Evolutionary conservation across 2,888 invertebrate species (phyloP), one percentile per base, ranked within the genome.

Genomic region (Caenorhabditis imperialis): DNA sequence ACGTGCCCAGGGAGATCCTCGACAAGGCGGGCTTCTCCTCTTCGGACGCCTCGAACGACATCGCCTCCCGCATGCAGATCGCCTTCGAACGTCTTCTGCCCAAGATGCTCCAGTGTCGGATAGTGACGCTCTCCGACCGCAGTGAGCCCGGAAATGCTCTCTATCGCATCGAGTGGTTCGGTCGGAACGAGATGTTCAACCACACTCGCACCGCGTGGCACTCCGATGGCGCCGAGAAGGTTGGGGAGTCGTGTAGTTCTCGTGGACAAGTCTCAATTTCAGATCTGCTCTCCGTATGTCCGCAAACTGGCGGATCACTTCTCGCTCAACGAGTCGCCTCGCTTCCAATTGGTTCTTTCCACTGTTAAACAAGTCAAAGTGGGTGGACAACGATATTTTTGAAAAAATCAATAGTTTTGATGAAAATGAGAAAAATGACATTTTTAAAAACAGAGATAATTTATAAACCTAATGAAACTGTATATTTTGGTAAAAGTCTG

Each of bases 331-430:
- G 77, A 81, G 48, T 74, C 81, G 20, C 83, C 80, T 22, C 80
- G 86, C 8, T 85, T 86, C 51, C 86, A 86, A 62, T 69, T 86
- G 38, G 77, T 86, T 6, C 78, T 86, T 5, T 86, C 86, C 8
- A 83, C 84, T 22, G 82, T 86, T 12, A 85, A 84, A 78, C 86
- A 86, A 65, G 58, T 79, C 33, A 77, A 75, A 57, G 77, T 72
- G 47, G 44, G 72, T 45, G 35, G n/a, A 4, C 22, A 33, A 16
- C 25, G 18, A 25, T 44, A n/a, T 8, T 23, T n/a, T 25, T 27
- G n/a, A 20, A 14, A n/a, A n/a, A n/a, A n/a, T n/a, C n/a, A n/a
- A n/a, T n/a, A n/a, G n/a, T n/a, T n/a, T n/a, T n/a, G n/a, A n/a
- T n/a, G n/a, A n/a, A n/a, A n/a, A n/a, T n/a, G n/a, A n/a, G n/a